These are phyloP conservation scores for Eueides isabella DNA, from an alignment of 1,140 invertebrate species.

Conservation along the genomic window DNA sequence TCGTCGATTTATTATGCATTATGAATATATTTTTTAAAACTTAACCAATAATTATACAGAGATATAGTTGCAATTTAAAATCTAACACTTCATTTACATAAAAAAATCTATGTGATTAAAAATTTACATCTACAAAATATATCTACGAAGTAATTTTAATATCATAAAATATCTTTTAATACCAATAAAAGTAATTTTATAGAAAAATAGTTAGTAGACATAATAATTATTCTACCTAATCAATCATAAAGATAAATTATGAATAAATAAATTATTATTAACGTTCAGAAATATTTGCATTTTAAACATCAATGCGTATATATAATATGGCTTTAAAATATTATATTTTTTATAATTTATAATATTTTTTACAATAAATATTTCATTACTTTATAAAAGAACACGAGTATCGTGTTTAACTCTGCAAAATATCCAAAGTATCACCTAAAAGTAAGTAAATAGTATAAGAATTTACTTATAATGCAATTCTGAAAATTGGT, in stretches of 20 bases:
- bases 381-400: not conserved
- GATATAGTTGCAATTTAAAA: not conserved
- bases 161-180: conserved; percentile 4
- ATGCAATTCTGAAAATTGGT: not conserved
- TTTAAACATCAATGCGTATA: not conserved
- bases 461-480: not conserved
- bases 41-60: not conserved
- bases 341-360: not conserved
- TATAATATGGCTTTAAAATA: not conserved
- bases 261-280: not conserved
- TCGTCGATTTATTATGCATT: not conserved
- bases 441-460: not conserved
- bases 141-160: conserved; percentile 4
- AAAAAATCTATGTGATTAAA: not conserved
- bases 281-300: not conserved
- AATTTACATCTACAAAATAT: conserved; percentile 13
- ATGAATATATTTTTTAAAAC: not conserved
- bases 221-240: not conserved
- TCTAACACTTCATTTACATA: not conserved
- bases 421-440: not conserved
- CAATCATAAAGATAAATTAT: not conserved
- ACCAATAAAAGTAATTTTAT: conserved; percentile 2
- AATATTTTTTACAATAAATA: not conserved
- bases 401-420: not conserved
- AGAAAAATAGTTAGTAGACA: not conserved